A percentile compares a stretch with the other conserved stretches of the same genome.
These are phyloP conservation scores for Scalopus aquaticus DNA, from an alignment of 2,113 vertebrate genomes.

Conservation along the genomic window DNA sequence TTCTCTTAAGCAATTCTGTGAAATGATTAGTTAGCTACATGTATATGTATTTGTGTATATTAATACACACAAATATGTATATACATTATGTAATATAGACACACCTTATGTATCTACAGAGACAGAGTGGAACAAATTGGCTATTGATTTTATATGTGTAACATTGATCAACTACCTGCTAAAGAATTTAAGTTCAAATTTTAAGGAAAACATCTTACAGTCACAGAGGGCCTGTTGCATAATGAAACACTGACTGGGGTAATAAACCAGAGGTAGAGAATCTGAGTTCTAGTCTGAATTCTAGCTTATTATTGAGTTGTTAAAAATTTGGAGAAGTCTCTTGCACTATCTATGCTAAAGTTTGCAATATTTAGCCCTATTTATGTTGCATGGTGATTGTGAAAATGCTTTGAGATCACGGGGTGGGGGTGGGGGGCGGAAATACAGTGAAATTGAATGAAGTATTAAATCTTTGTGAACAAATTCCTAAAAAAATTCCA, in stretches of 20 bases:
- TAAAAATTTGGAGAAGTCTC: not conserved
- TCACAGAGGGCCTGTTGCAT: not conserved
- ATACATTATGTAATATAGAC: not conserved
- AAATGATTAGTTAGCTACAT: not conserved
- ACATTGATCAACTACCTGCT: not conserved
- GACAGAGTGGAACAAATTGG: not conserved
- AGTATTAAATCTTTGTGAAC: not conserved
- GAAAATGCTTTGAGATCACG: conserved; percentile 11
- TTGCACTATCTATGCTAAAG: not conserved
- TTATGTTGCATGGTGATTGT: not conserved
- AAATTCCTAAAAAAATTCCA: conserved; percentile 3
- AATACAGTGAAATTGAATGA: not conserved
- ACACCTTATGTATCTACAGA: not conserved
- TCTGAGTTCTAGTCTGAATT: not conserved
- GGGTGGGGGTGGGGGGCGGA: too few relatives aligned
- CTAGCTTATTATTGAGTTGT: not conserved
- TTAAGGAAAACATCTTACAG: not conserved
- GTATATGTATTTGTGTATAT: not conserved
- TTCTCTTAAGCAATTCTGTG: not conserved
- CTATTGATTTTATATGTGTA: conserved; percentile 26
- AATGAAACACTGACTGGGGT: not conserved
- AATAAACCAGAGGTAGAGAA: not conserved
- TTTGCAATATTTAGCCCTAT: not conserved
- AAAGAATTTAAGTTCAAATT: conserved; percentile 18
- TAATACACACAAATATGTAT: not conserved